These are phyloP conservation scores for Elgaria multicarinata DNA, from an alignment of 2,113 vertebrate species.

Conservation along the genomic window DNA sequence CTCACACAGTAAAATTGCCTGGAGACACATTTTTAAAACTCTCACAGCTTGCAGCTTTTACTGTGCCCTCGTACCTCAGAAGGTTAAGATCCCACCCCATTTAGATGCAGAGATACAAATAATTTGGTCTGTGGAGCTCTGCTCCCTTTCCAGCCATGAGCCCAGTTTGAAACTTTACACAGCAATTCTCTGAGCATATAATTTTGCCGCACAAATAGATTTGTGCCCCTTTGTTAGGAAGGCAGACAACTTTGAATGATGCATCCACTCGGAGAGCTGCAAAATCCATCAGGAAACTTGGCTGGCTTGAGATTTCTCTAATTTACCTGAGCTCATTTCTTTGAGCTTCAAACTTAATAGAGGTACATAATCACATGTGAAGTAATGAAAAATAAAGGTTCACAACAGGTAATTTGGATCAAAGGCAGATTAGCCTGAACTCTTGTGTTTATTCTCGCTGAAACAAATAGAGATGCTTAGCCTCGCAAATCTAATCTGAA, in stretches of 20 bases:
- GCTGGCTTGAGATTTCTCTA: slow-evolving; percentile 23
- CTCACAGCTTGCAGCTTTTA: neutral
- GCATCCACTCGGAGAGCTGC: neutral
- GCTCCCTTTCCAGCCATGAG: neutral
- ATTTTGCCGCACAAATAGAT: neutral
- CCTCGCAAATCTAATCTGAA: slow-evolving; percentile 40
- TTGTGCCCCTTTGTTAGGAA: slow-evolving; percentile 25
- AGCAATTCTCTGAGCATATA: neutral
- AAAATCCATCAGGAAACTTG: slow-evolving; percentile 29
- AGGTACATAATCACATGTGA: slow-evolving; percentile 17
- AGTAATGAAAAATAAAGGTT: slow-evolving; percentile 24
- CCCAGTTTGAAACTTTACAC: neutral
- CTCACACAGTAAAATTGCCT: neutral
- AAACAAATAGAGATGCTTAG: slow-evolving; percentile 47
- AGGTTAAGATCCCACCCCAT: neutral
- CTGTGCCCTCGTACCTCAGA: neutral
- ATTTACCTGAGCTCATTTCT: rapidly evolving
- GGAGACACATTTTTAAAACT: neutral
- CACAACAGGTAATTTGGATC: slow-evolving; percentile 37
- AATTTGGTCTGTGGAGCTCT: neutral
- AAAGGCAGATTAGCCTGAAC: slow-evolving; percentile 35
- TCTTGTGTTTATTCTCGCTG: slow-evolving; percentile 25
- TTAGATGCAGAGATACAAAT: neutral
- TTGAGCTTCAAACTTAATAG: slow-evolving; percentile 33
- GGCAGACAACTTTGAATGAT: slow-evolving; percentile 23